Evolutionary conservation across 2,888 invertebrate species (phyloP).

Genomic region (Nemurella pictetii): DNA sequence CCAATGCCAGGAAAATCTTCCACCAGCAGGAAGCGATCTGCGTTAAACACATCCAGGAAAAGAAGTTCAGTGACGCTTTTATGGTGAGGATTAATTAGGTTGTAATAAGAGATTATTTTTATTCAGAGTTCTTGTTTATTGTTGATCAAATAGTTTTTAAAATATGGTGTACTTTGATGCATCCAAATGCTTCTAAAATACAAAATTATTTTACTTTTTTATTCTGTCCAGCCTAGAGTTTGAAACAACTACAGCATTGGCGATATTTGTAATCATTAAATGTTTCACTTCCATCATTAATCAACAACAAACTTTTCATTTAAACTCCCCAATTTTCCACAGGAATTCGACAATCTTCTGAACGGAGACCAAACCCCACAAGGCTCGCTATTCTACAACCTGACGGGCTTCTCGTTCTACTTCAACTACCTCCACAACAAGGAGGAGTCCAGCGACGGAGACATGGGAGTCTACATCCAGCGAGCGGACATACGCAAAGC

Average conservation of each 20-base stretch:
- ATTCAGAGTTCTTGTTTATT: too few relatives aligned
- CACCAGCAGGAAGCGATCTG: slow-evolving; percentile 63
- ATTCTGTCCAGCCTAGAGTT: too few relatives aligned
- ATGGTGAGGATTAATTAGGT: slow-evolving; percentile 56
- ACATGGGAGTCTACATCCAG: slow-evolving; percentile 66
- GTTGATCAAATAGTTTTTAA: too few relatives aligned
- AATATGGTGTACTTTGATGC: too few relatives aligned
- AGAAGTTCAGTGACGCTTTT: slow-evolving; percentile 71
- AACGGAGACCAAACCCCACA: slow-evolving; percentile 65
- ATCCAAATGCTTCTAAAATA: too few relatives aligned
- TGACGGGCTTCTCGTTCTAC: slow-evolving; percentile 75
- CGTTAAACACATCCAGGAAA: slow-evolving; percentile 62
- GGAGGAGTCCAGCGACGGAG: slow-evolving; percentile 57
- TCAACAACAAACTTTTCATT: background rate
- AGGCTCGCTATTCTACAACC: slow-evolving; percentile 68
- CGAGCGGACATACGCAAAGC: slow-evolving; percentile 65
- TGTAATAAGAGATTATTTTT: too few relatives aligned
- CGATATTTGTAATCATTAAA: too few relatives aligned
- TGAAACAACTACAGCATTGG: too few relatives aligned
- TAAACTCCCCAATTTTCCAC: background rate
- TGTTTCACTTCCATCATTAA: too few relatives aligned
- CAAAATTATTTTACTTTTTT: too few relatives aligned
- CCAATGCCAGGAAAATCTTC: slow-evolving; percentile 63
- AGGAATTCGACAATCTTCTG: slow-evolving; percentile 67
- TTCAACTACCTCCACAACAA: slow-evolving; percentile 71